These are phyloP conservation scores for Tylochromis polylepis DNA, from an alignment of 2,113 vertebrate species.

Conservation along the genomic window DNA sequence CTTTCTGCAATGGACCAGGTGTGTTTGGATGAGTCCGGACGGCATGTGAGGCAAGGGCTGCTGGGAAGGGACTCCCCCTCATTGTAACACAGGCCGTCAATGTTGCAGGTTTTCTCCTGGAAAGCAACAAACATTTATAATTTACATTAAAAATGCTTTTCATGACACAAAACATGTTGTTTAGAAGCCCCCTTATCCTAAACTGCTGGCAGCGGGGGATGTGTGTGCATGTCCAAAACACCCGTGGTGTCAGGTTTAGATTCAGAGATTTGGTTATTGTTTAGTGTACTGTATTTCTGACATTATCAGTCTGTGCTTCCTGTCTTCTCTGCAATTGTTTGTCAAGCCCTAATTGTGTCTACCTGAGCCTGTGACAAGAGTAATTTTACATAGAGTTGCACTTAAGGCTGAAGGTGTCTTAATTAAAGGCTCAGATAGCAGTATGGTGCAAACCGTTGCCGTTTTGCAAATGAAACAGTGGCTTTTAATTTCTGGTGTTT, in stretches of 20 bases:
- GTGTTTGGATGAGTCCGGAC: conserved; percentile 77
- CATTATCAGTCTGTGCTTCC: background rate
- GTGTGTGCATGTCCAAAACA: background rate
- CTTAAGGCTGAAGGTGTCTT: background rate
- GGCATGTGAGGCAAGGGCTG: conserved; percentile 82
- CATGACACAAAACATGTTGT: background rate
- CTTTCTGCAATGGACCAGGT: conserved; percentile 83
- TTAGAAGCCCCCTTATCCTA: background rate
- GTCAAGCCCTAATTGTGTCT: background rate
- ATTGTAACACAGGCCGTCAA: conserved; percentile 80
- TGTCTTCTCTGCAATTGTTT: background rate
- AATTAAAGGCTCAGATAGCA: background rate
- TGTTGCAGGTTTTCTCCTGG: conserved; percentile 85
- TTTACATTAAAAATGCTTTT: background rate
- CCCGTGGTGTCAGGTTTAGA: background rate
- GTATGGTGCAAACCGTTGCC: background rate
- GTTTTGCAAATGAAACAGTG: background rate
- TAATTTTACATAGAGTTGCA: background rate
- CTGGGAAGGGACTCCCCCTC: conserved; percentile 77
- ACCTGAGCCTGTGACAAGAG: background rate
- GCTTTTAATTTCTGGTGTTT: background rate
- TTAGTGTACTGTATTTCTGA: background rate
- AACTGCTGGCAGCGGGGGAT: fast-evolving
- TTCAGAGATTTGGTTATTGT: background rate
- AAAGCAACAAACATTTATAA: background rate